These are phyloP conservation scores for Chymomyza costata DNA, from an alignment of 1,140 invertebrate species.

Conservation along the genomic window DNA sequence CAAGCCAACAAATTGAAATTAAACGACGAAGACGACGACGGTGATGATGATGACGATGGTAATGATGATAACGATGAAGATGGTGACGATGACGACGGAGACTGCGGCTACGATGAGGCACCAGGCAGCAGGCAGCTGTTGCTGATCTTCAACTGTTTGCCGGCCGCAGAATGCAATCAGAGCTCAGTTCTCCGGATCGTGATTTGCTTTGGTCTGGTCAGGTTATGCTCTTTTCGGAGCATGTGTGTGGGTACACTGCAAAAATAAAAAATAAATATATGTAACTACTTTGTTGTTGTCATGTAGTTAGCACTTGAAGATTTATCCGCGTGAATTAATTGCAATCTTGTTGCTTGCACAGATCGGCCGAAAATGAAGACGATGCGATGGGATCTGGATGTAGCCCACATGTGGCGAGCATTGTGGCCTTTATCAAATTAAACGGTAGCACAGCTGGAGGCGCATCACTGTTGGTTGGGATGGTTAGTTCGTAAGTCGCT, in stretches of 20 bases:
- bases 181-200: slow-evolving; percentile 24
- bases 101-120: too few relatives aligned
- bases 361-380: slow-evolving; percentile 36
- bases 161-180: slow-evolving; percentile 68
- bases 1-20: slow-evolving; percentile 74
- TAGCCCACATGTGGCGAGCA: slow-evolving; percentile 62
- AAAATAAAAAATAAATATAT: slow-evolving; percentile 48
- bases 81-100: too few relatives aligned
- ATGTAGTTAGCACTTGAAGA: slow-evolving; percentile 76
- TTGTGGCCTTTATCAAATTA: slow-evolving; percentile 61
- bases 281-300: slow-evolving; percentile 75
- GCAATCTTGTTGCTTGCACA: slow-evolving; percentile 65
- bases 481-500: too few relatives aligned
- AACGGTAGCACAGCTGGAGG: slow-evolving; percentile 70
- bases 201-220: slow-evolving; percentile 26
- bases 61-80: too few relatives aligned
- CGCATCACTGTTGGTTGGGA: too few relatives aligned
- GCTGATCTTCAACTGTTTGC: too few relatives aligned
- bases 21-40: slow-evolving; percentile 52
- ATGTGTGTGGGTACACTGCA: too few relatives aligned
- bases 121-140: too few relatives aligned
- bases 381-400: slow-evolving; percentile 9
- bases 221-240: too few relatives aligned
- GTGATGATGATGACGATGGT: neutral
- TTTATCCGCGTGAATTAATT: slow-evolving; percentile 75